These are phyloP conservation scores for Lonchura striata DNA, from an alignment of 2,113 vertebrate genomes.

Conservation along the genomic window DNA sequence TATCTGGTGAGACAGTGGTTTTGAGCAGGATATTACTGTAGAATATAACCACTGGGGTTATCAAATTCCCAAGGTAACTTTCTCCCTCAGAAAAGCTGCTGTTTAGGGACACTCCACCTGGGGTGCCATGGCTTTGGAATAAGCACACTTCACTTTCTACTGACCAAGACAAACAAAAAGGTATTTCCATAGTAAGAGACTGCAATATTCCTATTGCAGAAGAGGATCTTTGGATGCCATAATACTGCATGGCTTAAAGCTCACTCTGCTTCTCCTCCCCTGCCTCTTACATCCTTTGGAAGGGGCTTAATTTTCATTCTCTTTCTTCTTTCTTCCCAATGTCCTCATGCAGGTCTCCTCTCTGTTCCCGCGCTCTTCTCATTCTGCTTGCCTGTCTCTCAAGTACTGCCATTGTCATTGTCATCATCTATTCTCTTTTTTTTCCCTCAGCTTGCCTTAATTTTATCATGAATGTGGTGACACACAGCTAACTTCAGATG, in stretches of 20 bases:
- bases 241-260: neutral
- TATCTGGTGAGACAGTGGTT: neutral
- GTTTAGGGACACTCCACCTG: neutral
- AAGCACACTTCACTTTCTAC: neutral
- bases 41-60: neutral
- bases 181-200: neutral
- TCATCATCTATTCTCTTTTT: neutral
- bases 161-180: neutral
- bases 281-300: neutral
- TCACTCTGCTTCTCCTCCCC: neutral
- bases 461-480: neutral
- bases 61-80: neutral
- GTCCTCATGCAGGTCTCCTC: neutral
- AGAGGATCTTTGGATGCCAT: neutral
- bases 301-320: neutral
- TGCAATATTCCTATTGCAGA: neutral
- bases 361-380: neutral
- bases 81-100: neutral
- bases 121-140: neutral
- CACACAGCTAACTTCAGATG: neutral
- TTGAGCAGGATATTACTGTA: neutral
- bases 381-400: neutral
- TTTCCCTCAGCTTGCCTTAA: neutral
- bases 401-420: neutral
- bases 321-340: neutral